Conservation (phyloP, 2,888 invertebrate species). For the Odontocolon sp. region DNA sequence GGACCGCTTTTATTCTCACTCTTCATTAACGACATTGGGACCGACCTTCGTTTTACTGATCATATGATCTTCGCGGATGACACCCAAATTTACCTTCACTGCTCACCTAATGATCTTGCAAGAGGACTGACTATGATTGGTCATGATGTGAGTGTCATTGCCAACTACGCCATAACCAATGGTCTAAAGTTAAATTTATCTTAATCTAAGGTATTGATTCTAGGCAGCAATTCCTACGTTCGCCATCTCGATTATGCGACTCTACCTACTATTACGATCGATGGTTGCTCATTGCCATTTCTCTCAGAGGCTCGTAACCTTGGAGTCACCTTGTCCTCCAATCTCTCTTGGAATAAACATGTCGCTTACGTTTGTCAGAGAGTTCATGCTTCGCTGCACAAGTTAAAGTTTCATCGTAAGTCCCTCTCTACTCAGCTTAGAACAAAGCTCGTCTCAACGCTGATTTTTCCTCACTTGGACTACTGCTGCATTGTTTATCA, state of each 20-base stretch:
- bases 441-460: not conserved
- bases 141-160: no score
- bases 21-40: not conserved
- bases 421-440: not conserved
- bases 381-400: not conserved
- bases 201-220: conserved; percentile 4
- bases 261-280: not conserved
- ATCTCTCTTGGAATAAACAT: not conserved
- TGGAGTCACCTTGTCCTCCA: not conserved
- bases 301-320: not conserved
- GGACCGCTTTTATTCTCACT: not conserved
- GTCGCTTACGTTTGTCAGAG: not conserved
- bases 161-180: not conserved
- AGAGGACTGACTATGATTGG: no score
- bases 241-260: not conserved
- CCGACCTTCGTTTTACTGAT: not conserved
- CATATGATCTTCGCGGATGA: conserved; percentile 8
- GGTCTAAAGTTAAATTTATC: not conserved
- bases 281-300: not conserved
- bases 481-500: not conserved
- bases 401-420: not conserved
- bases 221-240: not conserved
- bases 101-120: not conserved
- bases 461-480: conserved; percentile 3
- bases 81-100: not conserved